Percentiles rank a stretch among this genome's conserved stretches.
Evolutionary conservation across 2,797 vertebrate genomes (phyloP).

Genomic region (Aplochiton taeniatus): DNA sequence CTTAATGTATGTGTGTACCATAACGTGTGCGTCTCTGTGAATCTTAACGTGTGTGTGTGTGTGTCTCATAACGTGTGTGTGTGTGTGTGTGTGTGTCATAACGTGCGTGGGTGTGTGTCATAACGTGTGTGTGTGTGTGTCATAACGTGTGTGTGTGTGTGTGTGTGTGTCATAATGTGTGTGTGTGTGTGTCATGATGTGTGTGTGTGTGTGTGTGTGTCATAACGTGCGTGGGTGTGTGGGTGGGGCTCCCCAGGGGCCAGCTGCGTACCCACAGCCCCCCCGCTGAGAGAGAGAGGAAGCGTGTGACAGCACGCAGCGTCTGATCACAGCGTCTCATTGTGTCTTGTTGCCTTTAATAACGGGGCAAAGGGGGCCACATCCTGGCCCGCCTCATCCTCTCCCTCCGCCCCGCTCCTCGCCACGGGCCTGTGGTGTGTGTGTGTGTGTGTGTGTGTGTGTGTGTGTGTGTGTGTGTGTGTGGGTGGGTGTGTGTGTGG

Average conservation of each 20-base stretch:
- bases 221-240: neutral
- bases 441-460: too few relatives aligned
- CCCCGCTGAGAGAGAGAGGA: constrained; percentile 17
- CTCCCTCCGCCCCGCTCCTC: constrained; percentile 46
- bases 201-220: too few relatives aligned
- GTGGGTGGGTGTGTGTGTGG: too few relatives aligned
- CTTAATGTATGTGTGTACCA: too few relatives aligned
- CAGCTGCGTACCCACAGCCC: constrained; percentile 42
- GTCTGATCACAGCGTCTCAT: constrained; percentile 39
- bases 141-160: neutral
- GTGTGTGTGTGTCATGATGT: neutral
- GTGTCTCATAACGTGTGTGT: neutral
- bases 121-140: too few relatives aligned
- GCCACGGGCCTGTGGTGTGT: neutral
- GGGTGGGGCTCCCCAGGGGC: constrained; percentile 15
- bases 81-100: neutral
- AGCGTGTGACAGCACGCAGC: constrained; percentile 31
- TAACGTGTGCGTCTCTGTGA: constrained; percentile 25
- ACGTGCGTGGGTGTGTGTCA: constrained; percentile 1
- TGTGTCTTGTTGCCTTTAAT: constrained; percentile 68
- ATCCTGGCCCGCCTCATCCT: constrained; percentile 47
- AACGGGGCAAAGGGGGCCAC: constrained; percentile 52
- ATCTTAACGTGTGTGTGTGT: constrained; percentile 21
- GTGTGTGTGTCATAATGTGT: constrained; percentile 2
- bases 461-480: too few relatives aligned